Evolutionary conservation across 1,140 invertebrate species (phyloP).

Genomic region (Geopemphigus sp.): DNA sequence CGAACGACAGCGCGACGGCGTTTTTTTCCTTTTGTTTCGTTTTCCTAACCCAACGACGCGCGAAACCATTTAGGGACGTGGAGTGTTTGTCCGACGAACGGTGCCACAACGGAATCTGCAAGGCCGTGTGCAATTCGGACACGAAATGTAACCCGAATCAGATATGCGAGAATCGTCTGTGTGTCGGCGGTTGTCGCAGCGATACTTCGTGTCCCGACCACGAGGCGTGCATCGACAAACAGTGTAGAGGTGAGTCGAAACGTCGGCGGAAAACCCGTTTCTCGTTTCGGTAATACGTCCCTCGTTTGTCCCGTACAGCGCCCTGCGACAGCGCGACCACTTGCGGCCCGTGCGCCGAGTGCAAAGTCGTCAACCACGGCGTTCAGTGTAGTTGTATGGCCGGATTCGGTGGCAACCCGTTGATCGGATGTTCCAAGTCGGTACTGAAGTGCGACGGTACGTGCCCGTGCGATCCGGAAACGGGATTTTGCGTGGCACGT

Average conservation of each 20-base stretch:
- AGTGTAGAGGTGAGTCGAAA: slow-evolving; percentile 66
- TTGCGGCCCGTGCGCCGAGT: slow-evolving; percentile 78
- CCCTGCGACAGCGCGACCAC: slow-evolving; percentile 54
- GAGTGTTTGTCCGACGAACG: slow-evolving; percentile 81
- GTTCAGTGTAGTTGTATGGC: slow-evolving; percentile 78
- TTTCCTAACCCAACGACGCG: no score
- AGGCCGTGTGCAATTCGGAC: slow-evolving; percentile 80
- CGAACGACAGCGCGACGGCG: no score
- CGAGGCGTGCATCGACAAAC: slow-evolving; percentile 76
- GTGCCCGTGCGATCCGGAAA: slow-evolving; percentile 71
- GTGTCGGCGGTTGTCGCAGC: slow-evolving; percentile 77
- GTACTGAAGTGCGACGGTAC: slow-evolving; percentile 65
- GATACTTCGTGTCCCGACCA: slow-evolving; percentile 73
- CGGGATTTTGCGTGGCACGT: slow-evolving; percentile 70
- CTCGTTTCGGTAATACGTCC: no score
- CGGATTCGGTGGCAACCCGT: slow-evolving; percentile 80
- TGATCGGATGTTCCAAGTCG: slow-evolving; percentile 63
- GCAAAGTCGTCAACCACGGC: slow-evolving; percentile 69
- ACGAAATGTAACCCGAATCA: slow-evolving; percentile 71
- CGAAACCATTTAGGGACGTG: slow-evolving; percentile 62
- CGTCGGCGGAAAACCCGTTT: no score
- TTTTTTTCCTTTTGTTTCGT: no score
- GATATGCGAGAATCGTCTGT: slow-evolving; percentile 83
- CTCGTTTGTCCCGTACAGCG: neutral
- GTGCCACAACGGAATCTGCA: slow-evolving; percentile 76